phyloP scores from a whole-genome alignment of 2,113 vertebrate species.

The Strix aluco region DNA sequence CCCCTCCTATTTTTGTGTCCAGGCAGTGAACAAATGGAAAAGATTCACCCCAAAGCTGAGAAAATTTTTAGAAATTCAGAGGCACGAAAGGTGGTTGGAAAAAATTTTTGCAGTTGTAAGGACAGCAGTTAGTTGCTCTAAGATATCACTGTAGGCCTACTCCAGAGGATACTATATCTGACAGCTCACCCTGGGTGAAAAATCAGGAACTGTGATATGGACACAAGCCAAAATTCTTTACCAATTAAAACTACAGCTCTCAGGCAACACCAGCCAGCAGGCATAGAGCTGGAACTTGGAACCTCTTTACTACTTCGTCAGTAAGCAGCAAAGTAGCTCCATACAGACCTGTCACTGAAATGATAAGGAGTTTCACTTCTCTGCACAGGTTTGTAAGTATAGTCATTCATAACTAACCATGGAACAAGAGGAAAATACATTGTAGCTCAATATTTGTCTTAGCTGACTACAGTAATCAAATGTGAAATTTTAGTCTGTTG shows the following conservation, averaged over 20 bases:
- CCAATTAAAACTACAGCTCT: background rate
- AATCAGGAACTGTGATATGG: background rate
- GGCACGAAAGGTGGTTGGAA: background rate
- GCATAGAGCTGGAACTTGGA: background rate
- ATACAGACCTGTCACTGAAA: background rate
- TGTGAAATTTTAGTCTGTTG: background rate
- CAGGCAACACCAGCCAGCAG: background rate
- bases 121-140: background rate
- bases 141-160: background rate
- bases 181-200: background rate
- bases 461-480: background rate
- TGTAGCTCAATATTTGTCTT: background rate
- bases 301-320: background rate
- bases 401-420: background rate
- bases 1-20: background rate
- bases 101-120: background rate
- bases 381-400: background rate
- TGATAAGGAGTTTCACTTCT: background rate
- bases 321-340: background rate
- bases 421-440: background rate
- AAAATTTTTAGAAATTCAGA: background rate
- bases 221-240: background rate
- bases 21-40: background rate
- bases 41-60: background rate
- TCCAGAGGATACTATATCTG: background rate